phyloP scores from a whole-genome alignment of 2,888 invertebrate species.

The Willowsia nigromaculata region DNA sequence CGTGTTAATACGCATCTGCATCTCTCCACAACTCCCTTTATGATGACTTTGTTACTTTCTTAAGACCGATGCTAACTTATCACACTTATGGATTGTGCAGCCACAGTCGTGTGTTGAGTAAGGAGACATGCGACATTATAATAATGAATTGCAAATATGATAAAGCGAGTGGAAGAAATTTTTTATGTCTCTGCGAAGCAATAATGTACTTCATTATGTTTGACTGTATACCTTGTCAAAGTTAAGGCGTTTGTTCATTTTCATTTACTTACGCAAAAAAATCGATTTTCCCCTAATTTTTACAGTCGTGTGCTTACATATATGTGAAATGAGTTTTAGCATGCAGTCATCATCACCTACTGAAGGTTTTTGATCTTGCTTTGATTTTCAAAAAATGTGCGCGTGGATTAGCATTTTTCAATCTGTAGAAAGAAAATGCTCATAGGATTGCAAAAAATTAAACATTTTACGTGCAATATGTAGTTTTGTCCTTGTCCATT shows the following conservation, averaged over 20 bases:
- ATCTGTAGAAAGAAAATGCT: not conserved
- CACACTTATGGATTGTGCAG: not conserved
- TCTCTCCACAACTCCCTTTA: not conserved
- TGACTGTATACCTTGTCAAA: not conserved
- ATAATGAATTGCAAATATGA: not conserved
- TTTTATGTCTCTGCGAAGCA: not conserved
- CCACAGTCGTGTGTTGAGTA: not conserved
- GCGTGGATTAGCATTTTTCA: constrained; percentile 1
- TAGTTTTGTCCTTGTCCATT: too few species aligned
- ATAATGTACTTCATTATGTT: not conserved
- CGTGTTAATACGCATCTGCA: too few species aligned
- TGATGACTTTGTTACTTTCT: not conserved
- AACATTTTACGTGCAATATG: too few species aligned
- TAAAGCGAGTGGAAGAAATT: not conserved
- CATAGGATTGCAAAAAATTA: not conserved
- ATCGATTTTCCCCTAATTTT: not conserved
- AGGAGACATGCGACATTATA: not conserved
- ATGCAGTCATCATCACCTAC: not conserved
- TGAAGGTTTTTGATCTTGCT: not conserved
- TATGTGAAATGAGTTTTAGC: too few species aligned
- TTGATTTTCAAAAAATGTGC: not conserved
- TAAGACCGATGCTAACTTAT: constrained; percentile 12
- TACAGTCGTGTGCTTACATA: not conserved
- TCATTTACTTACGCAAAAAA: not conserved
- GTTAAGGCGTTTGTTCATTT: not conserved